These are phyloP conservation scores for Thecocarcelia acutangulata DNA, from an alignment of 2,888 invertebrate species.

Conservation along the genomic window DNA sequence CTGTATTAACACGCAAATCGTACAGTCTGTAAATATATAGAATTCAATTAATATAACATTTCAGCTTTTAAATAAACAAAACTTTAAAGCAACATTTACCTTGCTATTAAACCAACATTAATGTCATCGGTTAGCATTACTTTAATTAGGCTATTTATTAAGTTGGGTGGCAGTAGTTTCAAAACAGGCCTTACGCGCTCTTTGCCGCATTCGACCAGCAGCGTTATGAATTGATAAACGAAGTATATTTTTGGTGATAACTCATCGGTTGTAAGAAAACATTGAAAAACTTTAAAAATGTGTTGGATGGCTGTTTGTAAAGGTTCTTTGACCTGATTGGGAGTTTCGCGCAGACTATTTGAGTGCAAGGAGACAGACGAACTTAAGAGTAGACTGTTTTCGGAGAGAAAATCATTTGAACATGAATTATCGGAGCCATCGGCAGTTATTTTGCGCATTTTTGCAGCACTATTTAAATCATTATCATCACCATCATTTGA, in stretches of 20 bases:
- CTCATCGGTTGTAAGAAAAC: constrained; percentile 85
- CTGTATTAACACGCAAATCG: constrained; percentile 88
- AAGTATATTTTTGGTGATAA: constrained; percentile 92
- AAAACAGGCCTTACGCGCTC: constrained; percentile 87
- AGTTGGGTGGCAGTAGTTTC: constrained; percentile 88
- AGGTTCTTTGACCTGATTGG: constrained; percentile 84
- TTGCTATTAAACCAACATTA: constrained; percentile 79
- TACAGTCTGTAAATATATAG: constrained; percentile 82
- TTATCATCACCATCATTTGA: constrained; percentile 84
- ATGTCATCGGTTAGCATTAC: constrained; percentile 81
- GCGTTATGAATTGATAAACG: constrained; percentile 88
- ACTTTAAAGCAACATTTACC: constrained; percentile 71
- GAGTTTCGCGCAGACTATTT: constrained; percentile 69
- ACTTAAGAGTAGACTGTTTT: constrained; percentile 69
- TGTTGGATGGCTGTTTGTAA: constrained; percentile 85
- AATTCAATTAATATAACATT: neutral
- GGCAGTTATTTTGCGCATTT: constrained; percentile 84
- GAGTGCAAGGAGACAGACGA: constrained; percentile 57
- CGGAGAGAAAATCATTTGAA: constrained; percentile 79
- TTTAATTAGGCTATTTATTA: constrained; percentile 91
- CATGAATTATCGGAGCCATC: constrained; percentile 84
- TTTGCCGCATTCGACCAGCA: constrained; percentile 89
- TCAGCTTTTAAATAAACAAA: neutral
- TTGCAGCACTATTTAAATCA: constrained; percentile 82
- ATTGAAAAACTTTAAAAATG: constrained; percentile 87